Evolutionary conservation across 1,140 invertebrate species (phyloP).

Genomic region (Tetramorium simillimum): DNA sequence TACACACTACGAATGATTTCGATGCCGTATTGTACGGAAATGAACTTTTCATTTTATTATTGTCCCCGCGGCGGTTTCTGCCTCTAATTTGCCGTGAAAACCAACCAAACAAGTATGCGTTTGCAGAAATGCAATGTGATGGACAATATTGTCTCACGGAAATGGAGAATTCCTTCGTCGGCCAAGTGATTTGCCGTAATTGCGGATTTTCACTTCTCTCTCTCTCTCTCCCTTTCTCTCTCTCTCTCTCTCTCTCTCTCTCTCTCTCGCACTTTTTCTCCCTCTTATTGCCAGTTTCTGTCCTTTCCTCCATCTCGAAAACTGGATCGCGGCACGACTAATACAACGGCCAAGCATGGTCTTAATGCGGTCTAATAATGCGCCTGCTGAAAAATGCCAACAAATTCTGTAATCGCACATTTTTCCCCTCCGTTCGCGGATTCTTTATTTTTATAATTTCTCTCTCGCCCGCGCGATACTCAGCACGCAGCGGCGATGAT

Average conservation of each 20-base stretch:
- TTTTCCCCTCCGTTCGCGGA: slow-evolving; percentile 11
- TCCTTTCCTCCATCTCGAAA: background rate
- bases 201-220: slow-evolving; percentile 72
- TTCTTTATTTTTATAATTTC: slow-evolving; percentile 12
- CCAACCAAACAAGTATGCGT: slow-evolving; percentile 55
- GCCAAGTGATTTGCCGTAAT: slow-evolving; percentile 77
- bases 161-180: slow-evolving; percentile 70
- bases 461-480: background rate
- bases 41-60: slow-evolving; percentile 41
- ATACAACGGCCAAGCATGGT: background rate
- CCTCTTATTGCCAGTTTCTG: background rate
- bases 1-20: background rate
- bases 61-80: background rate
- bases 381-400: slow-evolving; percentile 71
- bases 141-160: slow-evolving; percentile 72
- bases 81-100: slow-evolving; percentile 51
- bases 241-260: background rate
- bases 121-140: slow-evolving; percentile 49
- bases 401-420: slow-evolving; percentile 51
- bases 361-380: slow-evolving; percentile 71
- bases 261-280: background rate
- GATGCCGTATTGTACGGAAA: slow-evolving; percentile 1
- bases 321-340: background rate
- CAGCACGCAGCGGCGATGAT: background rate
- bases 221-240: slow-evolving; percentile 3